Base-by-base conservation (phyloP, 2,888 invertebrate species). In the Oxycera nigricornis region DNA sequence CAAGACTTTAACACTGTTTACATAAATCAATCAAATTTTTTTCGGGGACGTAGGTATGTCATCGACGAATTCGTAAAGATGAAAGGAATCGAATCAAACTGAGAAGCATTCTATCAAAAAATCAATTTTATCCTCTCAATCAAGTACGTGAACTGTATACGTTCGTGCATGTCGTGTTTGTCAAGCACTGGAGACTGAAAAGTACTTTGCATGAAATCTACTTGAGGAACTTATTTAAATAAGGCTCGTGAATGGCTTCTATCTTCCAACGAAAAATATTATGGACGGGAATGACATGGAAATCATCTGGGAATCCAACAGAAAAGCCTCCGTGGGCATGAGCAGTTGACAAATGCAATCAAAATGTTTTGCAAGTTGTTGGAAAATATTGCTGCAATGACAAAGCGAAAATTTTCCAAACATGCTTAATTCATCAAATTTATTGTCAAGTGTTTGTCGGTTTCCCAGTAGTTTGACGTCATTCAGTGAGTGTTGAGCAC, bases 1-100 rank as follows among this genome's bases (percentile, higher is more conserved):
- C 70, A 55, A 70, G 70, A 70, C 70, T 52, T 30, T 52, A 70
- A 70, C 70, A 52, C 52, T 70, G 70, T 70, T 70, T 70, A 55
- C 70, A 52, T 55, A 70, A 55, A 70, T 70, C 70, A 70, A 70
- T 70, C 70, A 70, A 30, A 55, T 35, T 52, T 52, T 70, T 70
- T 55, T 65, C 24, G 24, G 11, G 11, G 9, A 22, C 57, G 26
- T 57, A 24, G 6, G 30, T 41, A 28, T 52, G 46, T 46, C 68
- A 20, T 50, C 30, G 26, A 22, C n/a, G 46, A 24, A 50, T 68
- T 46, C 68, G 26, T 52, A 30, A 55, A 70, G 55, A 70, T 70
- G 52, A 70, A 70, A 70, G 31, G 70, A 65, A 65, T 41, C 65
- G 65, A 65, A 65, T 65, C 65, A 30, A 65, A 30, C 17, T 7